Base-by-base conservation (phyloP, 2,113 vertebrate genomes). In the Catagonus wagneri region DNA sequence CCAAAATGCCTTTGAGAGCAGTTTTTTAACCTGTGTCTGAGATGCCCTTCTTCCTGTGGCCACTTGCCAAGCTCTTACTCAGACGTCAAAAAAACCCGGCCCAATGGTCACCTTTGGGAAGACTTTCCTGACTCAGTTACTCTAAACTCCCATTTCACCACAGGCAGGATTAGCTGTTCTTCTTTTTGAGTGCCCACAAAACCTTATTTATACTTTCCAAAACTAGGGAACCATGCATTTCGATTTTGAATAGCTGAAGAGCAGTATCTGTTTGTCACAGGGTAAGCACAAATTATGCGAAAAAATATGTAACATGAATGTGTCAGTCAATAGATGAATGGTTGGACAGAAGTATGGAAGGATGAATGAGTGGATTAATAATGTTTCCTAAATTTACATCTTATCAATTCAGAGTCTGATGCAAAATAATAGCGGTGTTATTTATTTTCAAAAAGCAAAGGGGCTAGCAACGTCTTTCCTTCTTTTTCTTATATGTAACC, bases 381-480 rank as follows among this genome's bases (percentile, higher is more conserved):
- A 15, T 7, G 54, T 3, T 54, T 44, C 20, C 25, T 14, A 36
- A 25, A 60, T 78, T 61, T 75, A 84, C 25, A 79, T 69, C 34
- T 83, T 83, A 89, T 74, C 34, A 86, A 50, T 58, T 69, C 56
- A 91, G 80, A 80, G 32, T 72, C 10, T 50, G 34, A 74, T 52
- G 72, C 34, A 89, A 83, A 95, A 72, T 63, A 58, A 61, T 50
- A 84, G 27, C 23, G 39, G 4, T 63, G 19, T 15, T 20, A 44
- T 44, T 8, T 61, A 9, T 20, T 86, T 68, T 83, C 34, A 61
- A 80, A 71, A 36, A 61, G 23, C 50, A 94, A 92, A 94, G 72
- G 44, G 5, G 32, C 68, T 44, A 27, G 52, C 0, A 25, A 83
- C 29, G 32, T 20, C 44, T 63, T 52, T 56, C 58, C 17, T 81